Evolutionary conservation across 2,888 invertebrate species (phyloP).

Genomic region (Melanostoma mellinum): DNA sequence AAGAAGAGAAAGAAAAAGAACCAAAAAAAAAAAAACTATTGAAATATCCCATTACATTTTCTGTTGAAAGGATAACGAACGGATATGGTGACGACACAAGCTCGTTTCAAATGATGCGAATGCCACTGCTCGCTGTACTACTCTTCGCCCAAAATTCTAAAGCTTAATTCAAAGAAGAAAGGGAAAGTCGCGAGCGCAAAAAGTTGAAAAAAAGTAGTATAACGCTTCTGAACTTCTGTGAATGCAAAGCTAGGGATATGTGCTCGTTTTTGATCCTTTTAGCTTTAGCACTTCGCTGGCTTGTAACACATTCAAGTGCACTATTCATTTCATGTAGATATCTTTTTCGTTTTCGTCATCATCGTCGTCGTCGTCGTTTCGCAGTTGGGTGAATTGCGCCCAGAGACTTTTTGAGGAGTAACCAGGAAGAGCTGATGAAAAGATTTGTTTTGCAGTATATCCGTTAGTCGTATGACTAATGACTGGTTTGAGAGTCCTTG

Average conservation of each 20-base stretch:
- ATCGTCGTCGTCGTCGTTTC: constrained; percentile 8
- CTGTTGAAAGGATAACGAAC: constrained; percentile 65
- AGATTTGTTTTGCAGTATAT: constrained; percentile 72
- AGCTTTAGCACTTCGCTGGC: constrained; percentile 63
- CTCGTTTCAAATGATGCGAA: constrained; percentile 60
- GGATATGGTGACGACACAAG: constrained; percentile 53
- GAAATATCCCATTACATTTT: constrained; percentile 68
- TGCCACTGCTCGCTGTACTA: constrained; percentile 33
- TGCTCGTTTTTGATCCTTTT: constrained; percentile 62
- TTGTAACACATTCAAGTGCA: constrained; percentile 71
- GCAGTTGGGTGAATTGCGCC: constrained; percentile 44
- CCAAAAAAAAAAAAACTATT: constrained; percentile 48
- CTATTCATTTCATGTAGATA: constrained; percentile 67
- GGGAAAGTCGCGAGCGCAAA: constrained; percentile 32
- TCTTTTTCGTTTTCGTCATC: constrained; percentile 31
- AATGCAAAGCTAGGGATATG: constrained; percentile 53
- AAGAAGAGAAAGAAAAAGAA: constrained; percentile 6
- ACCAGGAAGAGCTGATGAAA: constrained; percentile 70
- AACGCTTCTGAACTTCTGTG: constrained; percentile 15
- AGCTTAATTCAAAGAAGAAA: constrained; percentile 40
- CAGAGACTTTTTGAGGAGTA: constrained; percentile 39
- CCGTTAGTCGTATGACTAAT: constrained; percentile 71
- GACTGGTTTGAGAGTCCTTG: constrained; percentile 69
- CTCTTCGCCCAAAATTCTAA: constrained; percentile 27
- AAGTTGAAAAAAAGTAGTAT: not conserved